These are phyloP conservation scores for Ariopsis seemanni DNA, from an alignment of 2,113 vertebrate species.

Conservation along the genomic window DNA sequence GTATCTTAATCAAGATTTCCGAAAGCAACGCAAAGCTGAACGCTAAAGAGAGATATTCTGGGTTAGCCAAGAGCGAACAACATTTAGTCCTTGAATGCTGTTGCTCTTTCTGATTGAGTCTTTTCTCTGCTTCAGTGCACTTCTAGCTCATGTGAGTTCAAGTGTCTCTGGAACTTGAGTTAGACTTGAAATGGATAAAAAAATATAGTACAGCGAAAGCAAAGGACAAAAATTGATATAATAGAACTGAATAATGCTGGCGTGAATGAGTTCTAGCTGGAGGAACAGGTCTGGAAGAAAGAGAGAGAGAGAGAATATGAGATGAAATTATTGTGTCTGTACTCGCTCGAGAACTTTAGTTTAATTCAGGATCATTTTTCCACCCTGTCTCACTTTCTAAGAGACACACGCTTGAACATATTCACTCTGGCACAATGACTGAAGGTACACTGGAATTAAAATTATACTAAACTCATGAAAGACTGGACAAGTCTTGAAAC, in stretches of 20 bases:
- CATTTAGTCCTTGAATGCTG: not conserved
- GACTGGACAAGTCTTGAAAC: not conserved
- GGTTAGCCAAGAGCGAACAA: not conserved
- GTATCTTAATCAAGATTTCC: conserved; percentile 10
- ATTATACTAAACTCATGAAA: not conserved
- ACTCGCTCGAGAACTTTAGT: conserved; percentile 23
- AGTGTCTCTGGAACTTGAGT: not conserved
- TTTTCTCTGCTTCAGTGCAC: not conserved
- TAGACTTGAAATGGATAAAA: not conserved
- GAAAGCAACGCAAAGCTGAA: not conserved
- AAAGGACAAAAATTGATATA: not conserved
- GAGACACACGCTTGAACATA: not conserved
- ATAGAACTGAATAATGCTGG: not conserved
- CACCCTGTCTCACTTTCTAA: conserved; percentile 27
- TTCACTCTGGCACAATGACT: conserved; percentile 4
- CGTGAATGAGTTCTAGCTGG: conserved; percentile 26
- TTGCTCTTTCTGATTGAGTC: not conserved
- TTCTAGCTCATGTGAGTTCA: no score
- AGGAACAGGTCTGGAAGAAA: conserved; percentile 11
- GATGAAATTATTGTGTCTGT: conserved; percentile 13
- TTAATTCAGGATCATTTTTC: conserved; percentile 8
- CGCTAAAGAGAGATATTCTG: not conserved
- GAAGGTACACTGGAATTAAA: conserved; percentile 6
- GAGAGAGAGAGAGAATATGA: conserved; percentile 11
- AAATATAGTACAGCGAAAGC: not conserved